Evolutionary conservation across 1,140 invertebrate species (phyloP).

Genomic region (Leptonema lineaticorne): DNA sequence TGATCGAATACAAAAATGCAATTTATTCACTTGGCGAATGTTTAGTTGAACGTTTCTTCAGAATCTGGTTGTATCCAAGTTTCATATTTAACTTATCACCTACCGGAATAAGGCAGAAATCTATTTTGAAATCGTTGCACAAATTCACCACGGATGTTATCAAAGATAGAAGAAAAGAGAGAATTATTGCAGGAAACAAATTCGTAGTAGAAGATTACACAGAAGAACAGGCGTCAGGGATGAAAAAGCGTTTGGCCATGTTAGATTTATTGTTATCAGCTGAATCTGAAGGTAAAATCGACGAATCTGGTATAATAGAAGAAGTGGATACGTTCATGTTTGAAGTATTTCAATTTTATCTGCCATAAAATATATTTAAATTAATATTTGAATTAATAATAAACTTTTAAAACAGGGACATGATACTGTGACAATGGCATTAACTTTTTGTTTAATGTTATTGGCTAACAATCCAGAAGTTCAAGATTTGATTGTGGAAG

Average conservation of each 20-base stretch:
- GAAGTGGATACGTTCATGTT: conserved; percentile 79
- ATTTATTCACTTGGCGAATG: conserved; percentile 47
- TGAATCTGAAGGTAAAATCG: conserved; percentile 54
- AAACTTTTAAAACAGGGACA: too few species aligned
- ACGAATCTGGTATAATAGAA: conserved; percentile 66
- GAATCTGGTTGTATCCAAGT: conserved; percentile 44
- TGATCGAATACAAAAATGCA: conserved; percentile 36
- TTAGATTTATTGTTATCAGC: conserved; percentile 68
- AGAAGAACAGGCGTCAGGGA: conserved; percentile 23
- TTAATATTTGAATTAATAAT: neutral
- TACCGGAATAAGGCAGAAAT: conserved; percentile 40
- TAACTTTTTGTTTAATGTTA: conserved; percentile 42
- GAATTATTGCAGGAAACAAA: conserved; percentile 4
- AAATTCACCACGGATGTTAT: conserved; percentile 46
- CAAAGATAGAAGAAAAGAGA: conserved; percentile 38
- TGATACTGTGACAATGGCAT: conserved; percentile 43
- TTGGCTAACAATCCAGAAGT: conserved; percentile 42
- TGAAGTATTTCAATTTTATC: conserved; percentile 57
- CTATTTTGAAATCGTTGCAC: conserved; percentile 42
- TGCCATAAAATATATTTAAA: conserved; percentile 43
- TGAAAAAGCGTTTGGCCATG: conserved; percentile 62
- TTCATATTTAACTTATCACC: conserved; percentile 40
- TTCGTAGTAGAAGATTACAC: neutral
- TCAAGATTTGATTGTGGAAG: conserved; percentile 49
- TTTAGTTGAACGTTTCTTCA: conserved; percentile 46